Evolutionary conservation across 2,797 vertebrate species (phyloP), one percentile per base, ranked within the genome.

Genomic region (Xiphophorus birchmanni): DNA sequence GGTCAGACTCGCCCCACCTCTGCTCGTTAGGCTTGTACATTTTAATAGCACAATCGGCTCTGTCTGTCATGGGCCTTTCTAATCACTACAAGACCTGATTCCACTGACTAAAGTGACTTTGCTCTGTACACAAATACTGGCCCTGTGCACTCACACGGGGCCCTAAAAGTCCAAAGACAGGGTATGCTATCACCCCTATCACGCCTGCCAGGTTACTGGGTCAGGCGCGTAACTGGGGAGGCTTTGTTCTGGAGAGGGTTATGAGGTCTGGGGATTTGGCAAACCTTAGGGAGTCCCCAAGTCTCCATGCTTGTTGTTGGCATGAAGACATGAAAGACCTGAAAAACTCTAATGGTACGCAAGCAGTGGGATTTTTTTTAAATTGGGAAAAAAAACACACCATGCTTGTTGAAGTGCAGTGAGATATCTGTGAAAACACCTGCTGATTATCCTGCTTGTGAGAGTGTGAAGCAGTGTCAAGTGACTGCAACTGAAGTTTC

Each of bases 161-260:
- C 84, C 84, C 86, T 80, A 76, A 79, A 65, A 92, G 90, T 88
- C 89, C 87, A 80, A 79, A 89, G 89, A 93, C 90, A 89, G 88
- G 89, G 92, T 90, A 91, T 85, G 82, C 91, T 90, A 87, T 90
- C 79, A 88, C 90, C 91, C 94, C 91, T n/a, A n/a, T n/a, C n/a
- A n/a, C n/a, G 89, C 89, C 86, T 87, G 91, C 90, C 93, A 94
- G 95, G 95, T 96, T 95, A 96, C 93, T 96, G 95, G 96, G 95
- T 95, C 95, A 96, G 88, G 90, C 91, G 89, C 77, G 84, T 88
- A 90, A 95, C 95, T 95, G 95, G 92, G 92, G 89, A 92, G 77
- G 94, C 93, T 95, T 95, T 96, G 94, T 96, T 95, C 86, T 84
- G 75, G 82, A 82, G 80, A 87, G 86, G 86, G 90, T 92, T 88